Conservation (phyloP, 2,797 vertebrate species). For the Pseudochromis fuscus region DNA sequence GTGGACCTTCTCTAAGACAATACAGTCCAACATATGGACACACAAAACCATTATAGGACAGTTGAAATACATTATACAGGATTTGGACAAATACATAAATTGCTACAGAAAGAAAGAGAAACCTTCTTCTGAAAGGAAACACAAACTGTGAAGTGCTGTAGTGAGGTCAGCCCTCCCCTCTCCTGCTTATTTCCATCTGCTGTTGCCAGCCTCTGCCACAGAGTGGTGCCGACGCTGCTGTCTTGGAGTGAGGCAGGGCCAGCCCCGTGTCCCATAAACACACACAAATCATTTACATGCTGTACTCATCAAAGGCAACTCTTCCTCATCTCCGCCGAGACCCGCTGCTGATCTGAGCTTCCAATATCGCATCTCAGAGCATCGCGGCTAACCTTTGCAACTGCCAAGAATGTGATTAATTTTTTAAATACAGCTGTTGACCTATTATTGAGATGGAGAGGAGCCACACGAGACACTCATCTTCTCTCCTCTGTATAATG, state of each 20-base stretch:
- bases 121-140: constrained; percentile 35
- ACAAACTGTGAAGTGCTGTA: constrained; percentile 56
- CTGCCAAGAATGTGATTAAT: constrained; percentile 90
- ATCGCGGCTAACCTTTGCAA: constrained; percentile 84
- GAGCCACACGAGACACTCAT: constrained; percentile 81
- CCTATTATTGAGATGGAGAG: constrained; percentile 88
- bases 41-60: not conserved
- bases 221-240: constrained; percentile 68
- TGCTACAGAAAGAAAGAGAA: constrained; percentile 16
- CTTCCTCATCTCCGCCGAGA: constrained; percentile 84
- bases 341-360: constrained; percentile 82
- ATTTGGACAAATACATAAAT: not conserved
- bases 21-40: not conserved
- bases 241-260: constrained; percentile 80
- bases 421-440: constrained; percentile 92
- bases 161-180: constrained; percentile 68
- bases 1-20: not conserved
- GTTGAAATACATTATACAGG: not conserved
- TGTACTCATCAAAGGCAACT: constrained; percentile 88
- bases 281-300: constrained; percentile 91
- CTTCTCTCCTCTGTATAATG: constrained; percentile 82
- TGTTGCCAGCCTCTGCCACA: constrained; percentile 75
- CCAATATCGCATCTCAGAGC: constrained; percentile 83
- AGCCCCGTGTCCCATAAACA: constrained; percentile 85
- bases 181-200: constrained; percentile 67